Evolutionary conservation across 2,113 vertebrate species (phyloP).

Genomic region (Sus scrofa): DNA sequence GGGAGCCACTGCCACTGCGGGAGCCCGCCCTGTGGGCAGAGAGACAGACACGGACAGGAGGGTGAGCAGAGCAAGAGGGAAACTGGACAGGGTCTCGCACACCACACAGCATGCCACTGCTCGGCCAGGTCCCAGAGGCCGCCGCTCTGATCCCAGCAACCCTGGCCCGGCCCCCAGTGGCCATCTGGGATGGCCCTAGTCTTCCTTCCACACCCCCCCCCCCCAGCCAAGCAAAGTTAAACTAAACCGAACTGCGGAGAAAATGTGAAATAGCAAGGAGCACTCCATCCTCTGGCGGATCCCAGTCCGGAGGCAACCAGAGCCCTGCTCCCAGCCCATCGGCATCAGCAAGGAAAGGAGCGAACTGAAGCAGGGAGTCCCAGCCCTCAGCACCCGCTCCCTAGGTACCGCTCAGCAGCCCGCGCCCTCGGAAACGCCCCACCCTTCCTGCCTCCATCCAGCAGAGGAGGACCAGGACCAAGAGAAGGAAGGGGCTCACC

Average conservation of each 20-base stretch:
- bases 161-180: not conserved
- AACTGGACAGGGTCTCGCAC: not conserved
- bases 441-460: not conserved
- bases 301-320: not conserved
- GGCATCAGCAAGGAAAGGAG: not conserved
- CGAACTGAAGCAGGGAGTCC: not conserved
- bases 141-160: not conserved
- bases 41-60: not conserved
- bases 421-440: not conserved
- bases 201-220: not conserved
- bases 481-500: constrained; percentile 86
- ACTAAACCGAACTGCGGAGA: not conserved
- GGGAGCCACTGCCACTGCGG: constrained; percentile 91
- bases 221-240: not conserved
- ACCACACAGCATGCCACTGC: too few relatives aligned
- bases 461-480: not conserved
- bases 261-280: not conserved
- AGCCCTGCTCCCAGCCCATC: not conserved
- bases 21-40: constrained; percentile 84
- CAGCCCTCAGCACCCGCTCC: not conserved
- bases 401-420: too few relatives aligned
- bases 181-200: too few relatives aligned
- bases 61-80: not conserved
- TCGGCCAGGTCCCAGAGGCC: not conserved
- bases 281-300: not conserved